Evolutionary conservation across 23 tunicate genomes (phyloP), one percentile per base, ranked within the genome.

Genomic region (Trididemnum clinides): DNA sequence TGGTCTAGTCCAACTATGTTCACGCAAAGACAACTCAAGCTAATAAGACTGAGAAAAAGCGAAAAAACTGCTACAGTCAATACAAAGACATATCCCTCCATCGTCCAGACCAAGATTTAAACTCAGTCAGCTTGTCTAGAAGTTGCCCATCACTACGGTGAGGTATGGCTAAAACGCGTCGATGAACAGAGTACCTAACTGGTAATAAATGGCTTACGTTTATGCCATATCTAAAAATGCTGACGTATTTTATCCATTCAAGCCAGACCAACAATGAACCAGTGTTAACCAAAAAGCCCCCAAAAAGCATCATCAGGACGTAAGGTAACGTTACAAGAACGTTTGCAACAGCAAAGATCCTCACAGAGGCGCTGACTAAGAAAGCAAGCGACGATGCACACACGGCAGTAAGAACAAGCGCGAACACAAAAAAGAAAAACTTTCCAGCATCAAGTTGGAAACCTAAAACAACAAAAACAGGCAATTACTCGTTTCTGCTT

Each of bases 321-420:
- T 89, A 89, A 12, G 94, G 94, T 1, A 89, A 59, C 0, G 94
- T 72, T 5, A 89, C 94, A 1, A 89, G 59, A 0, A 89, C 58
- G 51, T 89, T 89, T 0, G 94, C 94, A 0, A 89, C 33, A 0
- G 94, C 94, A 35, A 89, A 89, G 25, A 89, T 35, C 0, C 85
- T 51, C 37, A 89, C 94, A 30, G 84, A 74, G 0, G 94, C 94
- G 64, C 88, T 84, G 51, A 89, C 94, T 32, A 77, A 54, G 71
- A 89, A 89, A 33, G 94, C 94, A 0, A 89, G 36, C 54, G 94
- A 89, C n/a, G 88, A 76, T 6, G 94, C 94, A 23, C 90, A 74
- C 32, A 89, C 39, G n/a, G 94, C 94, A 20, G 94, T 89, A 2
- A 77, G 26, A 0, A 89, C 84, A 28, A 89, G 88, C n/a, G 94